Evolutionary conservation across 2,888 invertebrate species (phyloP).

Genomic region (Labia minor): DNA sequence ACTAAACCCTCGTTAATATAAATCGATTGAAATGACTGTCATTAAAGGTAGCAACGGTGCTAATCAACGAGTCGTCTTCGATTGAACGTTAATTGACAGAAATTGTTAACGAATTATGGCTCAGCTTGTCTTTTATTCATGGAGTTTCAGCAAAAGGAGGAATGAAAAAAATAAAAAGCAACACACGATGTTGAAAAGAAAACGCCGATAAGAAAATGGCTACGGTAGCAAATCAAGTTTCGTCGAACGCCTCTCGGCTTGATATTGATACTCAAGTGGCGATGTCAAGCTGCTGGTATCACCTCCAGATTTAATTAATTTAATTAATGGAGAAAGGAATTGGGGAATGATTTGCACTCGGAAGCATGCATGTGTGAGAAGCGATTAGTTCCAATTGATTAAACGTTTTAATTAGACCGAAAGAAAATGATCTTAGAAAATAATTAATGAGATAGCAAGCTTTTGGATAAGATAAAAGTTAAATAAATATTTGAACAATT

Average conservation of each 20-base stretch:
- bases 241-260: not conserved
- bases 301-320: slow-evolving; percentile 8
- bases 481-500: no score
- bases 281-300: not conserved
- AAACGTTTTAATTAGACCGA: not conserved
- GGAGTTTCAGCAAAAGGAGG: not conserved
- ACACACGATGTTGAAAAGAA: not conserved
- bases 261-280: not conserved
- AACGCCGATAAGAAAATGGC: not conserved
- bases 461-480: no score
- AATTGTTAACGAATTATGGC: slow-evolving; percentile 13
- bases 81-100: slow-evolving; percentile 4
- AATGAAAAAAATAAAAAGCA: not conserved
- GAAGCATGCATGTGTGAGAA: not conserved
- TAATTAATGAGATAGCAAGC: no score
- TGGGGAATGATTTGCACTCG: not conserved
- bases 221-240: not conserved
- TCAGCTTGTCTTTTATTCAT: not conserved
- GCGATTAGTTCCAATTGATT: slow-evolving; percentile 4
- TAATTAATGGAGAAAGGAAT: not conserved
- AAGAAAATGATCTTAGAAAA: not conserved
- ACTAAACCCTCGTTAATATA: not conserved
- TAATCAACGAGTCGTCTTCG: not conserved
- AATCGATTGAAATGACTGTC: not conserved
- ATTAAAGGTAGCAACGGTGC: not conserved